Evolutionary conservation across 1,140 invertebrate genomes (phyloP), one percentile per base, ranked within the genome.

Genomic region (Physella acuta): DNA sequence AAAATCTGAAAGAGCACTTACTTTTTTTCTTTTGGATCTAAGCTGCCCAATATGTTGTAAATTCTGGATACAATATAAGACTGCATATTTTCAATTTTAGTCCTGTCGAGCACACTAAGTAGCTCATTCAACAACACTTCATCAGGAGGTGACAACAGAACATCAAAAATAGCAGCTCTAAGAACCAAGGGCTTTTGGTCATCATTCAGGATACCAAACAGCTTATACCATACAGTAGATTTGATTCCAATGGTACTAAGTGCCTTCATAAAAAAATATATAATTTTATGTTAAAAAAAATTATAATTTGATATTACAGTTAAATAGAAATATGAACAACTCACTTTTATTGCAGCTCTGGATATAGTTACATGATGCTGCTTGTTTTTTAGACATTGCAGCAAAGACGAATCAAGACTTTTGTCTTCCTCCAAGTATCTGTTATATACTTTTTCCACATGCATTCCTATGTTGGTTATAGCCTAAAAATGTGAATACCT

Each of bases 111-210:
- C 4, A 60, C 3, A 4, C 33, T 60, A 11, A 60, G 26, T 4
- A 60, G 58, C 14, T 8, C 5, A 4, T 3, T 16, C 33, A 60
- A 11, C 3, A 33, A 11, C 17, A 31, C 24, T 31, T 60, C 31
- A 33, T 60, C 31, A 14, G 8, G 26, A 8, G 4, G 4, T 17
- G 33, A 14, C 5, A 60, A 11, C 11, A 60, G 17, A 11, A 30
- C 58, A 60, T 60, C 58, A 33, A 60, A 60, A 33, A 60, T 36
- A 31, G 58, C 58, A 11, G 31, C 31, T 31, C 58, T 31, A 8
- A 60, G 24, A 4, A 26, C 58, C 4, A 60, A 11, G 16, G 28
- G 58, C 58, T 24, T 26, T 31, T 24, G 28, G 3, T 60, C 58
- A 30, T 60, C 58, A 8, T 60, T 26, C 5, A 60, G 8, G 4